Conservation (phyloP, 2,797 vertebrate genomes). For the Carapus acus region DNA sequence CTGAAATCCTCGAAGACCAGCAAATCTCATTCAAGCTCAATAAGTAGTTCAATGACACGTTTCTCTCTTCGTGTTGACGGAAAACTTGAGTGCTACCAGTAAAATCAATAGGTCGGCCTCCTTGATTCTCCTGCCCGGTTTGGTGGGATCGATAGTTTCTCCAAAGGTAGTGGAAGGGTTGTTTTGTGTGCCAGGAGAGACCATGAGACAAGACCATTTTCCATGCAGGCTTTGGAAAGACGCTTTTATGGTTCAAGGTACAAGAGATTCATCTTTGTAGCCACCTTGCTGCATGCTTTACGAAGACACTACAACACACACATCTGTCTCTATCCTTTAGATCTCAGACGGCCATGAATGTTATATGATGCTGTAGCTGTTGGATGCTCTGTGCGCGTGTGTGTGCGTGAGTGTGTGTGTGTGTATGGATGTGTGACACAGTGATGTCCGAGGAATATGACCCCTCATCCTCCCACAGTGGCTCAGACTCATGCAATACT, state of each 20-base stretch:
- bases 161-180: too few species aligned
- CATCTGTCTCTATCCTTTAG: slow-evolving; percentile 23
- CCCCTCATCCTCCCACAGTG: slow-evolving; percentile 22
- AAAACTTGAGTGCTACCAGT: too few species aligned
- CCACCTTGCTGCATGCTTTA: neutral
- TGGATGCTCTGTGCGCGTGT: neutral
- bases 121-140: too few species aligned
- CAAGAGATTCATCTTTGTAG: neutral
- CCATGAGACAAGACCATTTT: neutral
- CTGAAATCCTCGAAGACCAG: slow-evolving; percentile 33
- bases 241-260: slow-evolving; percentile 1
- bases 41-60: too few species aligned
- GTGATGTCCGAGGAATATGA: slow-evolving; percentile 20
- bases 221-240: neutral
- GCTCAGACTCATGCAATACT: slow-evolving; percentile 52
- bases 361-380: slow-evolving; percentile 32
- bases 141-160: too few species aligned
- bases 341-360: slow-evolving; percentile 43
- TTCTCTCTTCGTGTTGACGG: too few species aligned
- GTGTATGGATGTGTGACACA: neutral
- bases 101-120: too few species aligned
- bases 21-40: too few species aligned
- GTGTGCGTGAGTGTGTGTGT: too few species aligned
- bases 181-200: too few species aligned
- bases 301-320: slow-evolving; percentile 15